Evolutionary conservation across 2,888 invertebrate genomes (phyloP), one percentile per base, ranked within the genome.

Genomic region (Bhutanitis thaidina): DNA sequence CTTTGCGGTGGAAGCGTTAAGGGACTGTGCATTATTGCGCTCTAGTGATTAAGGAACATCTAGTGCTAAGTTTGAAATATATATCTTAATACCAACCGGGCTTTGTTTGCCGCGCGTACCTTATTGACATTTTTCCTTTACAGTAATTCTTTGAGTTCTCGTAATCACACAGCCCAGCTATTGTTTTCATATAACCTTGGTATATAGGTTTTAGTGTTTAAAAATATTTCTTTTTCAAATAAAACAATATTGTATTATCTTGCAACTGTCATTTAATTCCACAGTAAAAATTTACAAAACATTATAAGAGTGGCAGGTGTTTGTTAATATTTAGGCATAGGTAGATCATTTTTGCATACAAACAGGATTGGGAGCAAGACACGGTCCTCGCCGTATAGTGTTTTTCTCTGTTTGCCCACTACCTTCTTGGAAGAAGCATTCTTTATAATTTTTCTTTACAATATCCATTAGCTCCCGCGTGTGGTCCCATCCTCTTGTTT

Each of bases 401-500:
- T 73, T 45, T 51, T 77, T 83, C 10, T 76, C 75, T 1, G 60
- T 36, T 1, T 60, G 63, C 4, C 70, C 77, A 16, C 60, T 57
- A 63, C 77, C 64, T 30, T 84, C 82, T 54, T 68, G 78, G 75
- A 87, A 87, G 65, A 62, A 68, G 59, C 75, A 86, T 3, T 94
- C 94, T 58, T 92, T 93, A 74, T 95, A 96, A 74, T 96, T 63
- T 57, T 80, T 85, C 67, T 86, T 86, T 16, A 88, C 64, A 62
- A 62, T 56, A 36, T 85, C 82, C 38, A 80, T 62, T 46, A 89
- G 47, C 36, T 77, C 91, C 65, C 80, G 85, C 0, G 93, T 93
- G 71, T 98, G 97, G 0, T 93, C 92, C 86, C 92, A 92, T 68
- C 97, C 97, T 67, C 95, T 91, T 0, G 97, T 97, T 85, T 98